Conservation (phyloP, 2,888 invertebrate species). For the Patella pellucida region DNA sequence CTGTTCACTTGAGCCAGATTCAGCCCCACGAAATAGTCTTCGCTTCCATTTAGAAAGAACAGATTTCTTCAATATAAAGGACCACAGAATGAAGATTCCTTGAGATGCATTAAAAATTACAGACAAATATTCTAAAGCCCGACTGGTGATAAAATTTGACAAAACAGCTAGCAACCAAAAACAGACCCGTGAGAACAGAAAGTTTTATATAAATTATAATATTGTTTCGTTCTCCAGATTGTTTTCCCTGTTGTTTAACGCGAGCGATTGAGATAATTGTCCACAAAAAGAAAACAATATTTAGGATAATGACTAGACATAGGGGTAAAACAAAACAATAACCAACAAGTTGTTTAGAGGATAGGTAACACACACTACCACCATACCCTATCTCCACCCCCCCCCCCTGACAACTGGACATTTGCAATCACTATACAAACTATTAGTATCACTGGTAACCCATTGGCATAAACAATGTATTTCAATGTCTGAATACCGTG, state of each 20-base stretch:
- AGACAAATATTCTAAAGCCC: slow-evolving; percentile 37
- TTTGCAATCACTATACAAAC: slow-evolving; percentile 15
- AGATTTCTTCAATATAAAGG: slow-evolving; percentile 41
- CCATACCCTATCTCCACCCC: slow-evolving; percentile 35
- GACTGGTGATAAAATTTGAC: slow-evolving; percentile 33
- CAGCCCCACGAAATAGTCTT: no score
- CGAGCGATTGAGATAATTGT: slow-evolving; percentile 39
- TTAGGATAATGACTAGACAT: slow-evolving; percentile 37
- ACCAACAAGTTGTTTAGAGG: slow-evolving; percentile 22
- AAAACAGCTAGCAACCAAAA: slow-evolving; percentile 47
- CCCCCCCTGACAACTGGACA: neutral
- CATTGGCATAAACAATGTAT: slow-evolving; percentile 20
- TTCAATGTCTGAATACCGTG: slow-evolving; percentile 2
- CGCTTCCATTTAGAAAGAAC: slow-evolving; percentile 22
- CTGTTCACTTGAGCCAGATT: no score
- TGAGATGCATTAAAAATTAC: slow-evolving; percentile 44
- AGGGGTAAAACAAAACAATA: slow-evolving; percentile 47
- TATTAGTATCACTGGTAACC: neutral
- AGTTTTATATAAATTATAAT: slow-evolving; percentile 43
- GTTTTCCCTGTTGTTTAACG: slow-evolving; percentile 14
- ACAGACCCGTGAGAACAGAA: slow-evolving; percentile 45
- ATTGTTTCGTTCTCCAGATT: slow-evolving; percentile 27
- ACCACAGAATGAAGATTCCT: slow-evolving; percentile 46
- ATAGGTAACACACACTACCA: slow-evolving; percentile 34
- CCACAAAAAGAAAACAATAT: slow-evolving; percentile 40